Evolutionary conservation across 2,113 vertebrate species (phyloP).

Genomic region (Amblyornis subalaris): DNA sequence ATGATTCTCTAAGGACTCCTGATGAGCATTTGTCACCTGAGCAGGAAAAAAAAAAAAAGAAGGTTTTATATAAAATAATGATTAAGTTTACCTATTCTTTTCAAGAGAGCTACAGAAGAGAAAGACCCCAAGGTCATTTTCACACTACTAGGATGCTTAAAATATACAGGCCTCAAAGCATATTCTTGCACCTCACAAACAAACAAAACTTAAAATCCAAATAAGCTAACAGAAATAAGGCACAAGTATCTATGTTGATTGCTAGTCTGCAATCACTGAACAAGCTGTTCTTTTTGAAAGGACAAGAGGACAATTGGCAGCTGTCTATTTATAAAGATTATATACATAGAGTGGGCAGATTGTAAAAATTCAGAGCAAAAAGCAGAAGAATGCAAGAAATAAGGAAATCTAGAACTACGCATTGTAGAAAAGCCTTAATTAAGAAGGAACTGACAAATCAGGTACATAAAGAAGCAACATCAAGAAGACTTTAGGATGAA

Average conservation of each 20-base stretch:
- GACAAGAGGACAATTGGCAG: background rate
- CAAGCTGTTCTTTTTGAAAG: background rate
- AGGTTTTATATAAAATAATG: constrained; percentile 16
- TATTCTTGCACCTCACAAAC: background rate
- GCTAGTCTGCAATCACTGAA: background rate
- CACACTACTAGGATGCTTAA: background rate
- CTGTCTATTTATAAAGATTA: background rate
- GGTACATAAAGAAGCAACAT: background rate
- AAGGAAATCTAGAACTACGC: background rate
- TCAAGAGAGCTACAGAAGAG: background rate
- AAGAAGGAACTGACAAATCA: background rate
- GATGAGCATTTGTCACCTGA: constrained; percentile 81
- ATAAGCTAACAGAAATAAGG: background rate
- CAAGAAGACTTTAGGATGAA: constrained; percentile 1
- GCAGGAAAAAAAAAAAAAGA: background rate
- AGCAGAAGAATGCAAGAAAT: background rate
- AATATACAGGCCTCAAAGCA: background rate
- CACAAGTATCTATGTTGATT: background rate
- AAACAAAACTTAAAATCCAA: background rate
- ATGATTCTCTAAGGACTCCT: constrained; percentile 84
- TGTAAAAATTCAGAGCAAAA: background rate
- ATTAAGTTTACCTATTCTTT: constrained; percentile 21
- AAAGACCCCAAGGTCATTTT: background rate
- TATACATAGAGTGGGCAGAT: background rate
- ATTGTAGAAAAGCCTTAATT: background rate